A percentile compares a stretch with the other conserved stretches of the same genome.
Conservation (phyloP, 2,888 invertebrate species). For the Pachycephus smyrnensis region DNA sequence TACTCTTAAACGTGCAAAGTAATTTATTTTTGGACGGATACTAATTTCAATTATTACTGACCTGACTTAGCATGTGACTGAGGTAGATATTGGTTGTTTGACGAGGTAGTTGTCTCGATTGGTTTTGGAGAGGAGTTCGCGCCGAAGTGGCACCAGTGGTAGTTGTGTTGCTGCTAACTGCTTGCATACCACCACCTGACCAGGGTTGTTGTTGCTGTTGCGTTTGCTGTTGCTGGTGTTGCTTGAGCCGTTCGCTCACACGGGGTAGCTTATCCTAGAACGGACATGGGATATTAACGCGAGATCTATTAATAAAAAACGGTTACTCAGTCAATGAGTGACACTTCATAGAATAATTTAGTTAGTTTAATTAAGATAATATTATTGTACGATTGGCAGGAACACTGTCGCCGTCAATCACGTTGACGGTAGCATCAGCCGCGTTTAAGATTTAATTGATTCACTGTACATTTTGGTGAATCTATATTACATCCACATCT, state of each 20-base stretch:
- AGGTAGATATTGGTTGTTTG: conserved; percentile 65
- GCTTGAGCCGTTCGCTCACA: conserved; percentile 68
- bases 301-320: not conserved
- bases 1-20: not conserved
- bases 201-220: conserved; percentile 40
- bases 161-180: conserved; percentile 55
- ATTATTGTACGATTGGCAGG: not conserved
- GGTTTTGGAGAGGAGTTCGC: conserved; percentile 62
- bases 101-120: conserved; percentile 65
- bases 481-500: not conserved
- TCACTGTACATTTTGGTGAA: not conserved
- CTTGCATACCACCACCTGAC: conserved; percentile 56
- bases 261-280: conserved; percentile 72
- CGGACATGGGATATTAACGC: not conserved
- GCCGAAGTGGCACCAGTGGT: conserved; percentile 59
- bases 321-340: not conserved
- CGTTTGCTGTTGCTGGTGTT: conserved; percentile 52
- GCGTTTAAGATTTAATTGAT: not conserved
- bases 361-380: not conserved
- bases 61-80: conserved; percentile 64
- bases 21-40: not conserved
- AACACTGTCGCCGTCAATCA: not conserved
- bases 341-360: not conserved
- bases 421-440: not conserved
- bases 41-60: conserved; percentile 29